phyloP scores from a whole-genome alignment of 2,888 invertebrate species.

The Drosophila maculinotata region DNA sequence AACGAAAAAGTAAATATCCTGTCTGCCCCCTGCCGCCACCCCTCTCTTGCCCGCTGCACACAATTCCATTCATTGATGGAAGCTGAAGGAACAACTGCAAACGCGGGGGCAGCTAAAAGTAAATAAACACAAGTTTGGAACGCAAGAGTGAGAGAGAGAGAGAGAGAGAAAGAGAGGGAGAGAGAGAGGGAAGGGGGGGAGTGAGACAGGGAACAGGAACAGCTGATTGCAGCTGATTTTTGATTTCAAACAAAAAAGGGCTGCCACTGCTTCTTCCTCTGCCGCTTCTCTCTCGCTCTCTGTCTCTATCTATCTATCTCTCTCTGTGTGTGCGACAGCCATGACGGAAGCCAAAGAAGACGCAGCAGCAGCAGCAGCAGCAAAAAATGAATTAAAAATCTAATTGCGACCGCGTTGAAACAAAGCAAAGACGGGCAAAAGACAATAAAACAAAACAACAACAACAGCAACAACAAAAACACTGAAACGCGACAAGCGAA shows the following conservation, averaged over 20 bases:
- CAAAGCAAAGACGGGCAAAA: constrained; percentile 70
- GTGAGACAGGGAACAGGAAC: constrained; percentile 62
- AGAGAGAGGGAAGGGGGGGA: background rate
- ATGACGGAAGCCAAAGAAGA: constrained; percentile 75
- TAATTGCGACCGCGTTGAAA: constrained; percentile 77
- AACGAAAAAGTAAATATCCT: constrained; percentile 76
- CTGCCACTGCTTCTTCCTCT: constrained; percentile 17
- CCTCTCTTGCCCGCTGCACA: background rate
- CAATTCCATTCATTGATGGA: constrained; percentile 47
- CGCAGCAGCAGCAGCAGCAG: constrained; percentile 51
- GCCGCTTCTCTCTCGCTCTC: background rate
- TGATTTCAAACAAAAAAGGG: constrained; percentile 42
- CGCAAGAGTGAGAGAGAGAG: constrained; percentile 9
- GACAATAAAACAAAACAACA: constrained; percentile 53
- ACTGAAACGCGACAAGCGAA: constrained; percentile 52
- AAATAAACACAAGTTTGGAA: constrained; percentile 66
- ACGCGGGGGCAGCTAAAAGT: constrained; percentile 48
- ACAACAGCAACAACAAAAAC: constrained; percentile 24
- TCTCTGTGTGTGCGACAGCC: constrained; percentile 59
- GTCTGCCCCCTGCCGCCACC: constrained; percentile 23
- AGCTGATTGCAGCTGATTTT: constrained; percentile 81
- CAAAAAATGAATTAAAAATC: constrained; percentile 76
- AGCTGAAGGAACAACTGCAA: constrained; percentile 45
- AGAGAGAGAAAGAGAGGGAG: background rate
- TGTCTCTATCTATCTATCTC: background rate